Evolutionary conservation across 2,113 vertebrate species (phyloP).

Genomic region (Pedetes capensis): DNA sequence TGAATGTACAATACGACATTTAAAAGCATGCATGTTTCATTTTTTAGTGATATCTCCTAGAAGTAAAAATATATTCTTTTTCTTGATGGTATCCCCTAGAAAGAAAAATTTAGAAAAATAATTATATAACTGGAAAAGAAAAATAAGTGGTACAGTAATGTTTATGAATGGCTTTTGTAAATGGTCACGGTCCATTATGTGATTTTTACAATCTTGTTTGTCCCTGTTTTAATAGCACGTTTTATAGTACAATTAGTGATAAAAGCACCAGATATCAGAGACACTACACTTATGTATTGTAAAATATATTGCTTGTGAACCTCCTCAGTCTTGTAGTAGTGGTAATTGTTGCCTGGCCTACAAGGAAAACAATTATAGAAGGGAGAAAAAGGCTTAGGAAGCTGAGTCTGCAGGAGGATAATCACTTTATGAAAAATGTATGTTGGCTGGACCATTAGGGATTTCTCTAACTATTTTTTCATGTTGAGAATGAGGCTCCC

Average conservation of each 20-base stretch:
- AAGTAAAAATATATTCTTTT: constrained; percentile 40
- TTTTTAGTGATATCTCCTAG: background rate
- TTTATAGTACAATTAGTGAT: constrained; percentile 80
- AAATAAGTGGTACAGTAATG: constrained; percentile 34
- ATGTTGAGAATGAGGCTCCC: constrained; percentile 56
- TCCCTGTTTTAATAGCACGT: constrained; percentile 76
- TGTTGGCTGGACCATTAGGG: constrained; percentile 74
- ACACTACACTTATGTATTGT: constrained; percentile 71
- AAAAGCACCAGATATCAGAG: constrained; percentile 73
- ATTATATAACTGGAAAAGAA: constrained; percentile 30
- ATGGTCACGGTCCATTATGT: constrained; percentile 67
- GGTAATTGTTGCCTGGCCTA: constrained; percentile 71
- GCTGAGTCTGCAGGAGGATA: constrained; percentile 75
- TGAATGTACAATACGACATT: background rate
- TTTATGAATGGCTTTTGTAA: constrained; percentile 66
- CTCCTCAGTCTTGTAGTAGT: constrained; percentile 59
- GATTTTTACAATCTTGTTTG: constrained; percentile 75
- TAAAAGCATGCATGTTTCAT: background rate
- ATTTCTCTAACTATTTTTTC: constrained; percentile 61
- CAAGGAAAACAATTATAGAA: constrained; percentile 74
- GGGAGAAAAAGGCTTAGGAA: constrained; percentile 57
- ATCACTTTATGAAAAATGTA: constrained; percentile 85
- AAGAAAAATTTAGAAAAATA: constrained; percentile 39
- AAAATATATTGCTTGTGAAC: constrained; percentile 71
- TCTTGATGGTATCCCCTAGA: background rate